These are phyloP conservation scores for Knipowitschia caucasica DNA, from an alignment of 2,797 vertebrate species.

Conservation along the genomic window DNA sequence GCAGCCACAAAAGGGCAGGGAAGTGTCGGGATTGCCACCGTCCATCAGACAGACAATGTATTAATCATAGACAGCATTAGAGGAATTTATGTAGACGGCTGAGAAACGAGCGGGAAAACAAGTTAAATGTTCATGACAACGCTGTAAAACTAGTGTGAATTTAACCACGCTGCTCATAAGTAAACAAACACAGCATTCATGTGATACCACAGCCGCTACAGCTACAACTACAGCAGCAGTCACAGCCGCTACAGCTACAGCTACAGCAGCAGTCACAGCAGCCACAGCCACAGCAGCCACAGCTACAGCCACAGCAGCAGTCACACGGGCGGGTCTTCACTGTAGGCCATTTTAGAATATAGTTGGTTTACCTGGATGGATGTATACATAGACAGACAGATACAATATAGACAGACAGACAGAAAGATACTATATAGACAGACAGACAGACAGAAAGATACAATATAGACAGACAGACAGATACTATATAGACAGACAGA, in stretches of 20 bases:
- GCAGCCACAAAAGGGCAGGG: conserved; percentile 42
- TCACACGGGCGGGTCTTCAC: too few relatives aligned
- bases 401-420: too few relatives aligned
- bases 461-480: too few relatives aligned
- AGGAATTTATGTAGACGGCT: not conserved
- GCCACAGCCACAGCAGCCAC: not conserved
- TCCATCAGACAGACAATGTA: conserved; percentile 3
- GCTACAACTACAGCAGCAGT: not conserved
- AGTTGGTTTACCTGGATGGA: too few relatives aligned
- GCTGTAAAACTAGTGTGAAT: not conserved
- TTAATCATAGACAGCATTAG: conserved; percentile 1
- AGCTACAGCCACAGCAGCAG: not conserved
- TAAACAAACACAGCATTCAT: not conserved
- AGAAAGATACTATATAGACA: too few relatives aligned
- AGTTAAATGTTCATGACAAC: not conserved
- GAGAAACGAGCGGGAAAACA: not conserved
- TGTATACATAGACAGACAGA: too few relatives aligned
- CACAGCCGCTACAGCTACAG: not conserved
- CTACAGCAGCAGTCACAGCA: not conserved
- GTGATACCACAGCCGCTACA: not conserved
- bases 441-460: too few relatives aligned
- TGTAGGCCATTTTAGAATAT: too few relatives aligned
- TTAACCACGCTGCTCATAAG: not conserved
- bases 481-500: too few relatives aligned
- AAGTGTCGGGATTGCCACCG: conserved; percentile 24